Conservation (phyloP, 2,888 invertebrate genomes). For the Volucella zonaria region DNA sequence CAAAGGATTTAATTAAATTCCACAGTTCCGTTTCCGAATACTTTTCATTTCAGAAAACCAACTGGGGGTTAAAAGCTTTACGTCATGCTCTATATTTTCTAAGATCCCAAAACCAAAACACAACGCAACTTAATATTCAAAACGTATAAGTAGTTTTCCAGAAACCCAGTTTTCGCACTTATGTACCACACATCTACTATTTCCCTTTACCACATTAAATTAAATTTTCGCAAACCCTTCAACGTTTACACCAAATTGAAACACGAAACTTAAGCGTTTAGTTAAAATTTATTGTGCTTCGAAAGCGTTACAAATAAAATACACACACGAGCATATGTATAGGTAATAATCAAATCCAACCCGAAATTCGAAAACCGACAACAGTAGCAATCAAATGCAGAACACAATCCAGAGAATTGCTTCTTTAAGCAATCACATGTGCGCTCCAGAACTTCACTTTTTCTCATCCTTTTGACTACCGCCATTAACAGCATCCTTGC, state of each 20-base stretch:
- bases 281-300: slow-evolving; percentile 32
- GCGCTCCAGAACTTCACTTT: slow-evolving; percentile 6
- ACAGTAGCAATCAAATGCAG: slow-evolving; percentile 22
- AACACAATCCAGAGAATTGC: slow-evolving; percentile 16
- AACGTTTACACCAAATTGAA: not conserved
- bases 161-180: not conserved
- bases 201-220: not conserved
- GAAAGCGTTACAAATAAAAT: slow-evolving; percentile 28
- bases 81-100: too few relatives aligned
- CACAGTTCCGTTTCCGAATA: too few relatives aligned
- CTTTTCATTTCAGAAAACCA: too few relatives aligned
- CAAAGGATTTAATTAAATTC: too few relatives aligned
- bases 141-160: not conserved
- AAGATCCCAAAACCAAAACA: too few relatives aligned
- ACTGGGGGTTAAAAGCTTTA: too few relatives aligned
- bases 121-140: not conserved
- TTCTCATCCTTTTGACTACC: slow-evolving; percentile 13
- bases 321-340: not conserved
- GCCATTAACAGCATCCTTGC: slow-evolving; percentile 19
- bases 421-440: slow-evolving; percentile 1
- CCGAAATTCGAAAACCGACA: slow-evolving; percentile 6
- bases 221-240: not conserved
- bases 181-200: not conserved
- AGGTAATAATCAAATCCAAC: not conserved
- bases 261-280: slow-evolving; percentile 24